Percentiles rank a stretch among this genome's conserved stretches.
phyloP scores from a whole-genome alignment of 2,888 invertebrate species.

The Troglohyphantes excavatus region DNA sequence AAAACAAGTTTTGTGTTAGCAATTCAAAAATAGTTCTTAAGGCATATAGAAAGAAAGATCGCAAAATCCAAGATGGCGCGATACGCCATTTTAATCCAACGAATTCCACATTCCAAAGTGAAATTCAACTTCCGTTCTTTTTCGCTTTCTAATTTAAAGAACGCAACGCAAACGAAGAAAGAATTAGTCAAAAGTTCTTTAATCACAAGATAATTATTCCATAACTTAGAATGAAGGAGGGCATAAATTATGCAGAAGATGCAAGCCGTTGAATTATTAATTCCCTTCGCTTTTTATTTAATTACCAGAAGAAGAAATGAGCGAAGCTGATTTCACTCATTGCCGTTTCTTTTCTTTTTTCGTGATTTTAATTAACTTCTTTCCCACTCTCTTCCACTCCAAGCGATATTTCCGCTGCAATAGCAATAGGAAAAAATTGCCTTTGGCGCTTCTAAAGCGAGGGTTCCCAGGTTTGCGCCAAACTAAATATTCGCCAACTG shows the following conservation, averaged over 20 bases:
- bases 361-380: conserved; percentile 46
- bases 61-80: neutral
- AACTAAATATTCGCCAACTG: neutral
- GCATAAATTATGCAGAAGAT: conserved; percentile 71
- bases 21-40: no score
- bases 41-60: no score
- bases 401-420: conserved; percentile 33
- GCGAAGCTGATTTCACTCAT: conserved; percentile 29
- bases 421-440: neutral
- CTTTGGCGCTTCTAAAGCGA: conserved; percentile 40
- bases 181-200: conserved; percentile 55
- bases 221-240: conserved; percentile 36
- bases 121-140: neutral
- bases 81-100: neutral
- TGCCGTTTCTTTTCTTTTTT: conserved; percentile 35
- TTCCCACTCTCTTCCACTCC: conserved; percentile 17
- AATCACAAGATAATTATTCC: conserved; percentile 73
- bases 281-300: conserved; percentile 69
- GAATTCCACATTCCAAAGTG: conserved; percentile 1
- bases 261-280: conserved; percentile 72
- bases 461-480: neutral
- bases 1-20: no score
- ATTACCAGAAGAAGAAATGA: conserved; percentile 53
- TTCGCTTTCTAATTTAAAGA: neutral
- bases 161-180: neutral